Evolutionary conservation across 2,888 invertebrate genomes (phyloP).

Genomic region (Calliopum simillimum): DNA sequence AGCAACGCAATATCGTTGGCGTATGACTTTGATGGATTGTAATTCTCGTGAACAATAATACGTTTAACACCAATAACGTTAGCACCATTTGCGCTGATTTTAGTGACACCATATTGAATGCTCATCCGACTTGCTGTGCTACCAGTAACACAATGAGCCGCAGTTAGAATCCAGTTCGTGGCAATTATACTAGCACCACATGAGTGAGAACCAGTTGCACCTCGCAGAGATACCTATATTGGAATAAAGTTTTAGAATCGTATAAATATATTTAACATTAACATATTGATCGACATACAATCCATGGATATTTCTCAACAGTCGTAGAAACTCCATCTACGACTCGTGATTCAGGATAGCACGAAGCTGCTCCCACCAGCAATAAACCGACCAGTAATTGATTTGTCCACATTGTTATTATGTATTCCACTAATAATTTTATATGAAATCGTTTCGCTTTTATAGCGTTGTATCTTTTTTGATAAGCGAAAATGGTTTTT

Average conservation of each 20-base stretch:
- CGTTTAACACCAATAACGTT: conserved; percentile 54
- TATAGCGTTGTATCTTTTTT: too few species aligned
- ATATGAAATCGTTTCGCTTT: too few species aligned
- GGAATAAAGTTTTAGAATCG: not conserved
- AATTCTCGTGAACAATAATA: conserved; percentile 61
- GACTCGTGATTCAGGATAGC: conserved; percentile 53
- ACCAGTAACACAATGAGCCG: conserved; percentile 58
- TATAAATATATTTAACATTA: not conserved
- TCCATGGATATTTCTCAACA: conserved; percentile 57
- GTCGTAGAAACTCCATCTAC: conserved; percentile 60
- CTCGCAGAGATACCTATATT: conserved; percentile 54
- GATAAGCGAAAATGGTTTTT: too few species aligned
- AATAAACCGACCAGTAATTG: conserved; percentile 30
- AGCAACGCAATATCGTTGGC: conserved; percentile 67
- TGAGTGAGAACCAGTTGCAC: conserved; percentile 51
- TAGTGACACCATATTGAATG: conserved; percentile 56
- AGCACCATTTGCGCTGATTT: conserved; percentile 46
- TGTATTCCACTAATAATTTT: too few species aligned
- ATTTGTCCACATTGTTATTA: conserved; percentile 18
- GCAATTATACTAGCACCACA: conserved; percentile 58
- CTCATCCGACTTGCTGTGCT: conserved; percentile 38
- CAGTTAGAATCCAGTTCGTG: conserved; percentile 55
- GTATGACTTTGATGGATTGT: conserved; percentile 49
- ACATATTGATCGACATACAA: conserved; percentile 47
- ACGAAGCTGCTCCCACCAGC: conserved; percentile 38